Percentiles rank a stretch among this genome's conserved stretches.
Evolutionary conservation across 2,113 vertebrate species (phyloP).

Genomic region (Cynoglossus semilaevis): DNA sequence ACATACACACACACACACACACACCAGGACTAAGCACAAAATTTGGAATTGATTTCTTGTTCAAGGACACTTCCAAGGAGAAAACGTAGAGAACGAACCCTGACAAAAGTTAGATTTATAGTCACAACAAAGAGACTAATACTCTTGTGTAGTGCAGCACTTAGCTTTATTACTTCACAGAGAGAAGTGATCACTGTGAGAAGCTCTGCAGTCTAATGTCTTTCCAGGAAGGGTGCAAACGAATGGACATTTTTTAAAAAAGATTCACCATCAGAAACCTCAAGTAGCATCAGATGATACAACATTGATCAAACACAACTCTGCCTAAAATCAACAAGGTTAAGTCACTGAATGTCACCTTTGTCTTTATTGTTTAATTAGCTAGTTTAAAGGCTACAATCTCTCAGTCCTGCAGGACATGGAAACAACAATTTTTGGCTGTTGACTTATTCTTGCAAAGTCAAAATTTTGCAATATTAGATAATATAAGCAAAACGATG

Average conservation of each 20-base stretch:
- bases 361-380: background rate
- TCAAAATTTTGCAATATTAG: no score
- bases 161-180: conserved; percentile 4
- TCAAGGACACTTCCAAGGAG: conserved; percentile 34
- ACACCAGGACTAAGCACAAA: background rate
- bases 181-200: background rate
- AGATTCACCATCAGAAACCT: background rate
- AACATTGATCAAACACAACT: background rate
- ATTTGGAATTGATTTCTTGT: conserved; percentile 6
- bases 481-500: no score
- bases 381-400: background rate
- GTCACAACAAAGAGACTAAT: background rate
- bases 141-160: background rate
- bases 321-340: background rate
- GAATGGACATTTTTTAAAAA: background rate
- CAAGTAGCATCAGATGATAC: background rate
- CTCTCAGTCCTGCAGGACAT: no score
- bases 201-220: background rate
- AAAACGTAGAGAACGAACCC: conserved; percentile 2
- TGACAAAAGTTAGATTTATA: background rate
- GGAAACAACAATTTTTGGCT: no score
- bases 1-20: background rate
- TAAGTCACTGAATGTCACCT: background rate
- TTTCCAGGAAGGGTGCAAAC: background rate
- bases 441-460: no score